Conservation (phyloP, 2,888 invertebrate genomes). For the Chouioia cunea region DNA sequence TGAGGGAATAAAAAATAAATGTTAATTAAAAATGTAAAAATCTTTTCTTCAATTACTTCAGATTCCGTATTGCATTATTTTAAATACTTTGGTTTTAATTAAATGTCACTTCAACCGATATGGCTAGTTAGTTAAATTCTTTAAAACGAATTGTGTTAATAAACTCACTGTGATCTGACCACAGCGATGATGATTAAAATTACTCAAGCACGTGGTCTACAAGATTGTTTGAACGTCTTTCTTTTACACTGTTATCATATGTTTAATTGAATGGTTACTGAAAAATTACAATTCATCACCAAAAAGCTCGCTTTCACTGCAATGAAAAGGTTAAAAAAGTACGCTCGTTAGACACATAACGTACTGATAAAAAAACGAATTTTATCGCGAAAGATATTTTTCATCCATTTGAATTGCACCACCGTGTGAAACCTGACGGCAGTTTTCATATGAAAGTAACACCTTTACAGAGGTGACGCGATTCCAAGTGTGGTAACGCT, state of each 20-base stretch:
- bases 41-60: too few relatives aligned
- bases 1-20: background rate
- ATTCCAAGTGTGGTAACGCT: background rate
- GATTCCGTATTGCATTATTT: too few relatives aligned
- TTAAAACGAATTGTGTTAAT: slow-evolving; percentile 21
- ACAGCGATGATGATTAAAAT: slow-evolving; percentile 25
- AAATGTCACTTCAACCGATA: background rate
- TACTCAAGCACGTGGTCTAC: background rate
- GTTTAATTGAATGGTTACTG: slow-evolving; percentile 13
- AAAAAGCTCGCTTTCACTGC: too few relatives aligned
- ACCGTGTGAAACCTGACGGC: background rate
- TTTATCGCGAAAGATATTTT: too few relatives aligned
- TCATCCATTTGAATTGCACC: too few relatives aligned
- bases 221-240: slow-evolving; percentile 12
- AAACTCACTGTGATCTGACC: slow-evolving; percentile 27
- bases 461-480: background rate
- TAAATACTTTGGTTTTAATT: too few relatives aligned
- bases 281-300: too few relatives aligned
- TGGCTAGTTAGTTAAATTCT: background rate
- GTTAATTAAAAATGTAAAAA: too few relatives aligned
- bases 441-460: slow-evolving; percentile 5
- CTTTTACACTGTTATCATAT: too few relatives aligned
- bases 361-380: too few relatives aligned
- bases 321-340: too few relatives aligned
- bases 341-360: too few relatives aligned